These are phyloP conservation scores for Drosophila siamana DNA, from an alignment of 2,888 invertebrate species.

Conservation along the genomic window DNA sequence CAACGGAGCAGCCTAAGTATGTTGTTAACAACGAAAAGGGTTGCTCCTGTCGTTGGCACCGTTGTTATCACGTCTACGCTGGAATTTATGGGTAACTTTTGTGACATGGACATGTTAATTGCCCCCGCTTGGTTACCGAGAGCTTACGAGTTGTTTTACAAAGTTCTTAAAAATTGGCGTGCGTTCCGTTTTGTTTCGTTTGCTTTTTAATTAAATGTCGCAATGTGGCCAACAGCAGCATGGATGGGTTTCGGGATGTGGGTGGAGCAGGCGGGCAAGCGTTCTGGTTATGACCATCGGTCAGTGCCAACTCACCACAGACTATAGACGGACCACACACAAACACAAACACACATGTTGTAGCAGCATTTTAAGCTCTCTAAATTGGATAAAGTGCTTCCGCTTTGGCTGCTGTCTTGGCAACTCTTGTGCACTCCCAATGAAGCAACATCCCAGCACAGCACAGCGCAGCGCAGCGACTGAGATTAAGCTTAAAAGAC, in stretches of 20 bases:
- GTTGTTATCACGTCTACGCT: constrained; percentile 48
- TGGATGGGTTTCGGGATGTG: not conserved
- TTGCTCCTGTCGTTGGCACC: constrained; percentile 34
- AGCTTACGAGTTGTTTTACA: constrained; percentile 67
- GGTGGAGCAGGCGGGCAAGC: not conserved
- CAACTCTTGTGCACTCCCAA: constrained; percentile 40
- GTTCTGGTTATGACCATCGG: constrained; percentile 69
- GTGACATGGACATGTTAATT: constrained; percentile 80
- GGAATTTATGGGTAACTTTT: constrained; percentile 75
- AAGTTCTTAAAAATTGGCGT: constrained; percentile 78
- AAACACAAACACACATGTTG: not conserved
- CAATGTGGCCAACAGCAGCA: constrained; percentile 28
- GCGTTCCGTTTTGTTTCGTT: constrained; percentile 65
- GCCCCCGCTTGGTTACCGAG: constrained; percentile 60
- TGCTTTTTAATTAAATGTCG: constrained; percentile 77
- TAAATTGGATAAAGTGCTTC: constrained; percentile 84
- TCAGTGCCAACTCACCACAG: constrained; percentile 49
- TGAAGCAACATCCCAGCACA: constrained; percentile 12
- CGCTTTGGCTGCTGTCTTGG: constrained; percentile 59
- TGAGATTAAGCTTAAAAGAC: constrained; percentile 27
- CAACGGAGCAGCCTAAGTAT: constrained; percentile 58
- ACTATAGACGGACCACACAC: constrained; percentile 6
- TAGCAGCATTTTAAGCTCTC: constrained; percentile 76
- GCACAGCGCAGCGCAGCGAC: not conserved
- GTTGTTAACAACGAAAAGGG: constrained; percentile 72